Evolutionary conservation across 2,113 vertebrate species (phyloP), one percentile per base, ranked within the genome.

Genomic region (Tychaedon coryphoeus): DNA sequence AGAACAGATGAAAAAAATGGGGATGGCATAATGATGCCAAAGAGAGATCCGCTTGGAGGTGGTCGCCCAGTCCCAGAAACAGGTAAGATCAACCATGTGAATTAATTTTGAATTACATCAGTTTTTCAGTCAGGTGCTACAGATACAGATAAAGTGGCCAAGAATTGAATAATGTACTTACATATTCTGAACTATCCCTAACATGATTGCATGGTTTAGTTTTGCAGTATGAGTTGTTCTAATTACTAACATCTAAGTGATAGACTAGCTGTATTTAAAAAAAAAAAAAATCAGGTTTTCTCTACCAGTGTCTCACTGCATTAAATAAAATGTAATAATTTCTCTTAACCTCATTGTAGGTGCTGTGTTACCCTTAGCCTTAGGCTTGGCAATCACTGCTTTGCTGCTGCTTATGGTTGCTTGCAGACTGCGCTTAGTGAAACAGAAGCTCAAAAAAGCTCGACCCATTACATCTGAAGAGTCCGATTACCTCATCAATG

Each of bases 401-500:
- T 96, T 99, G 96, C 98, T 99, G 90, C 98, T 99, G 65, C 97
- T 99, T 92, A 99, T 99, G 99, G 99, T 99, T 43, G 98, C 97
- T 93, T 99, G 99, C 93, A 98, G 99, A 53, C 98, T 99, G 19
- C 98, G 98, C 69, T 97, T 99, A 29, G 99, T 99, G 62, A 99
- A 98, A 81, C 98, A 98, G 98, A 99, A 98, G 95, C 97, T 99
- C 62, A 99, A 99, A 97, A 99, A 99, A 97, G 98, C 99, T 65
- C 98, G 99, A 26, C 99, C 99, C 66, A 98, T 99, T 91, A 99
- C 98, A 74, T 99, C 99, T 5, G 99, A 99, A 97, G 99, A 99
- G 96, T 99, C 99, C 0, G 99, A 99, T 98, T 99, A 99, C 98
- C 99, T 99, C 98, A 99, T 99, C 97, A 99, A 99, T 53, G 99